Evolutionary conservation across 2,113 vertebrate genomes (phyloP), one percentile per base, ranked within the genome.

Genomic region (Nicator chloris): DNA sequence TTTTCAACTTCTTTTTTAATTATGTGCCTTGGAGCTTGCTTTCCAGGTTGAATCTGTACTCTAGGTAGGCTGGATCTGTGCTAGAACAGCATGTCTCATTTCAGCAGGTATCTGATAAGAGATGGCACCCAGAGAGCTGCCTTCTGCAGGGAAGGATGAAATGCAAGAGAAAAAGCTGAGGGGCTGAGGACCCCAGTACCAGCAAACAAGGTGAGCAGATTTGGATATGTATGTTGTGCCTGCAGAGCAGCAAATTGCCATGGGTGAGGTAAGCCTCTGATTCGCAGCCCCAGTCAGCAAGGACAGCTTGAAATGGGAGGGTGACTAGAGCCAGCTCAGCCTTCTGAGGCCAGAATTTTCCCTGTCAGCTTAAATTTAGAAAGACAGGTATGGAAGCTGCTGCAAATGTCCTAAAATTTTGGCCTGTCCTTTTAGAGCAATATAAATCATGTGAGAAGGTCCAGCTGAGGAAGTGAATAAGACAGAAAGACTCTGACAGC

Each of bases 1-100:
- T 78, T 93, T 94, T 92, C 60, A 21, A 37, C 76, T 81, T 95
- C 68, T 30, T 88, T 90, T 94, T 95, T 85, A 87, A 89, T 82
- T 78, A 65, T 76, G 59, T 77, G 61, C 40, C 78, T 90, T 68
- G 65, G 18, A 96, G 30, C 28, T 65, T 21, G 1, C 73, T 85
- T 86, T 86, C 60, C 86, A 90, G 72, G 44, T 56, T 82, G 76
- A 87, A 75, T 79, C 53, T 70, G 73, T 81, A n/a, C 10, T 23
- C 56, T 54, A 70, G 54, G 51, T 71, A 90, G 72, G 24, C 51
- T 66, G 59, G 35, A 47, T 86, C 42, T 81, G 21, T 19, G 15
- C 82, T 92, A 49, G 50, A 91, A 54, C 27, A 88, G 63, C 40
- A 26, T 17, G 47, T 68, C 35, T 80, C 11, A 0, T 77, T 95